Evolutionary conservation across 1,140 invertebrate species (phyloP), one percentile per base, ranked within the genome.

Genomic region (Zaprionus lachaisei): DNA sequence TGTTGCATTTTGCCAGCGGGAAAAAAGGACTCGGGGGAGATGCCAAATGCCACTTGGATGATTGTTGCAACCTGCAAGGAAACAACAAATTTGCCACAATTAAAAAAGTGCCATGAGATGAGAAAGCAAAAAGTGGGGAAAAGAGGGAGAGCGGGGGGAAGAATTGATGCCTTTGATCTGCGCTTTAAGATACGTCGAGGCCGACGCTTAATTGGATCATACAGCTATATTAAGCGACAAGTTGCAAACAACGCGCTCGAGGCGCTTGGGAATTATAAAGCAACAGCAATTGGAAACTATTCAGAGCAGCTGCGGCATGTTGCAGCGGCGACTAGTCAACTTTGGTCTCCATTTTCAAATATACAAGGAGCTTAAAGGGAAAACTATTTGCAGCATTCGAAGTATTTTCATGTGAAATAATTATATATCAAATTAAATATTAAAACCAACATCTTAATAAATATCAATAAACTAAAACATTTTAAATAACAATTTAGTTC

Each of bases 1-100:
- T 51, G 70, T 64, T 58, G 56, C 57, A 41, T 20, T 24, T 54
- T 51, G 44, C 24, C 11, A 28, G 44, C 51, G 47, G 41, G 62
- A 58, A 79, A 80, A 89, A 89, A 84, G 85, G 68, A 84, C 84
- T 79, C 84, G 62, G 55, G 84, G 84, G 84, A 87, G 70, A 73
- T 72, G 51, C 14, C 28, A 60, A 76, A 72, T 72, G 47, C 69
- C 63, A 51, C 83, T 83, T 74, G 87, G 73, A 77, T 84, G 78
- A 80, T 47, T 49, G 69, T 82, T 68, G 74, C 17, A 68, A 38
- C 24, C 58, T 57, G 65, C 38, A 63, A 74, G 12, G 22, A 69
- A 74, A 69, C 37, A 66, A 60, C 14, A 71, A 66, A 58, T n/a
- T 47, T 15, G 5, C 12, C 26, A 26, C 47, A 63, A 71, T 63